Percentiles rank a stretch among this genome's conserved stretches.
phyloP scores from a whole-genome alignment of 2,888 invertebrate genomes.

The Netelia virgata region DNA sequence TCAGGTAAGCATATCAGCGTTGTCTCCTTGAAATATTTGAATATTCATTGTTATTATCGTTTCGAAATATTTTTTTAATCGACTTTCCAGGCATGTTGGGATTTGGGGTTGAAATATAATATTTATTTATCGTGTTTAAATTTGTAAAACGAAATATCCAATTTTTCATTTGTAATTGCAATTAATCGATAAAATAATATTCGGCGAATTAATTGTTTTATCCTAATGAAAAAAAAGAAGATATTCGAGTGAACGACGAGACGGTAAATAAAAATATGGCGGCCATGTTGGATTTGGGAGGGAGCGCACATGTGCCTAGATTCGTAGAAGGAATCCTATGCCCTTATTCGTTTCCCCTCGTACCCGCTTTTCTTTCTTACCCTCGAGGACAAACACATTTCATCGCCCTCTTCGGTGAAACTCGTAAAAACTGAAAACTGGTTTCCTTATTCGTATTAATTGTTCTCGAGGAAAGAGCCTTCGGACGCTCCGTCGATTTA shows the following conservation, averaged over 20 bases:
- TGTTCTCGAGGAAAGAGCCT: constrained; percentile 13
- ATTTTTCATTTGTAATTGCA: not conserved
- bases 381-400: not conserved
- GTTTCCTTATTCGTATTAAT: constrained; percentile 51
- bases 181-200: not conserved
- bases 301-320: constrained; percentile 16
- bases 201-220: too few relatives aligned
- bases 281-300: constrained; percentile 20
- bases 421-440: constrained; percentile 33
- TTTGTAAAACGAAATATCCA: not conserved
- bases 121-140: not conserved
- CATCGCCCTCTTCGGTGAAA: not conserved
- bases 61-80: not conserved
- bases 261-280: constrained; percentile 53
- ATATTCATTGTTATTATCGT: not conserved
- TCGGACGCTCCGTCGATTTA: not conserved
- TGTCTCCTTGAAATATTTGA: not conserved
- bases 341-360: constrained; percentile 45
- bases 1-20: not conserved
- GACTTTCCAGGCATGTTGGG: too few relatives aligned
- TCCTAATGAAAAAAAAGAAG: not conserved
- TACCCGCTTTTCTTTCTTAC: constrained; percentile 16
- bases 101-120: too few relatives aligned
- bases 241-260: constrained; percentile 13
- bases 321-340: constrained; percentile 38